Base-by-base conservation (phyloP, 2,113 vertebrate species). In the Litocranius walleri region DNA sequence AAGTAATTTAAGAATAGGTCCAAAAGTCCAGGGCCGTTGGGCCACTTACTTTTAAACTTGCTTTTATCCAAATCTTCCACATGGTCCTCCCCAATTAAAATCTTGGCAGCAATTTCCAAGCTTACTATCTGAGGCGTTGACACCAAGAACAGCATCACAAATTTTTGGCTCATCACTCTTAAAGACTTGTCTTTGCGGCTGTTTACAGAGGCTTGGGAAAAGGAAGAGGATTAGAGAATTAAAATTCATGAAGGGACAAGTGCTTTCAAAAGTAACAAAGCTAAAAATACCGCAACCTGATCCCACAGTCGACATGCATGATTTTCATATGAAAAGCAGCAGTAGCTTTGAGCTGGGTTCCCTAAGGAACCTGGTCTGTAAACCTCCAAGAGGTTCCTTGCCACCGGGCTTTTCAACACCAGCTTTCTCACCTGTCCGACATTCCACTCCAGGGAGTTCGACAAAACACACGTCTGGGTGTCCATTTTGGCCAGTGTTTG, bases 131-230 rank as follows among this genome's bases (percentile, higher is more conserved):
- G 99, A 84, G 99, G 99, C 40, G 98, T 98, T 0, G 99, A 99
- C 84, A 99, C 99, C 97, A 99, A 99, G 98, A 99, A 99, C 50
- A 99, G 98, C 99, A 99, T 99, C 97, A 99, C 99, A 97, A 99
- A 99, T 98, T 99, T 99, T 99, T 99, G 99, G 98, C 99, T 99
- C 99, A 99, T 99, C 96, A 99, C 99, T 92, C 99, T 98, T 97
- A 99, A 98, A 90, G 99, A 99, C 96, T 99, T 99, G 98, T 99
- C 99, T 98, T 99, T 99, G 96, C 99, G 99, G 96, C 99, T 99
- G 90, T 99, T 99, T 13, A 99, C 99, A 45, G 99, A 99, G 3
- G 99, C 99, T 99, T 98, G 36, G 82, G 90, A 98, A 90, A 96
- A 97, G 74, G 57, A 57, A 6, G 95, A 74, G 36, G 93, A 64